phyloP scores from a whole-genome alignment of 64 coral and sea anemone species.

The Montipora foliosa region DNA sequence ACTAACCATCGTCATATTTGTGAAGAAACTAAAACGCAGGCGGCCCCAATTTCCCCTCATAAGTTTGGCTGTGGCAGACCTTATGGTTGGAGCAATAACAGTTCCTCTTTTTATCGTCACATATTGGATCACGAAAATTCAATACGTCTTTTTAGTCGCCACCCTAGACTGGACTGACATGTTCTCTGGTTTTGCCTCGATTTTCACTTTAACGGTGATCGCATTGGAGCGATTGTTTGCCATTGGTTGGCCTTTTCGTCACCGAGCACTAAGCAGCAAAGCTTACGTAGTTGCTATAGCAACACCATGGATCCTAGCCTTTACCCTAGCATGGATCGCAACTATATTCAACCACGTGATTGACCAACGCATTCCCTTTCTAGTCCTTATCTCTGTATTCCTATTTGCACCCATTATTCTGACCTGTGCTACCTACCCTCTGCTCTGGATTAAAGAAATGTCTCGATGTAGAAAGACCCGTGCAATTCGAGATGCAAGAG shows the following conservation, averaged over 20 bases:
- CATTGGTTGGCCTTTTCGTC: constrained; percentile 13
- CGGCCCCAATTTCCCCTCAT: not conserved
- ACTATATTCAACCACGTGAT: not conserved
- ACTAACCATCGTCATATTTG: constrained; percentile 1
- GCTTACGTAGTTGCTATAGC: not conserved
- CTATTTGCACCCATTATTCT: not conserved
- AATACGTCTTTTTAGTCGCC: not conserved
- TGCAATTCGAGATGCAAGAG: not conserved
- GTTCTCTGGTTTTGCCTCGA: constrained; percentile 26
- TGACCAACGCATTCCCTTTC: not conserved
- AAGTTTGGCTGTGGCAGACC: not conserved
- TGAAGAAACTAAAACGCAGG: not conserved
- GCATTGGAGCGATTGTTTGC: constrained; percentile 33
- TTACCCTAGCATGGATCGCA: not conserved
- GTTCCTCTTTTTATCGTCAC: not conserved
- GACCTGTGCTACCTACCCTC: not conserved
- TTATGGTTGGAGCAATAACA: not conserved
- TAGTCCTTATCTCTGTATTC: not conserved
- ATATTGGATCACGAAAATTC: rapidly evolving
- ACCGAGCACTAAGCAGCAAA: not conserved
- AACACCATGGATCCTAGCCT: not conserved
- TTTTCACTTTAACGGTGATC: constrained; percentile 19
- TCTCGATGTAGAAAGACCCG: not conserved
- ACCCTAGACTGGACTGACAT: constrained; percentile 4
- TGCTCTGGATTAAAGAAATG: not conserved